Base-by-base conservation (phyloP, 1,140 invertebrate genomes). In the Pogonognathellus flavescens region DNA sequence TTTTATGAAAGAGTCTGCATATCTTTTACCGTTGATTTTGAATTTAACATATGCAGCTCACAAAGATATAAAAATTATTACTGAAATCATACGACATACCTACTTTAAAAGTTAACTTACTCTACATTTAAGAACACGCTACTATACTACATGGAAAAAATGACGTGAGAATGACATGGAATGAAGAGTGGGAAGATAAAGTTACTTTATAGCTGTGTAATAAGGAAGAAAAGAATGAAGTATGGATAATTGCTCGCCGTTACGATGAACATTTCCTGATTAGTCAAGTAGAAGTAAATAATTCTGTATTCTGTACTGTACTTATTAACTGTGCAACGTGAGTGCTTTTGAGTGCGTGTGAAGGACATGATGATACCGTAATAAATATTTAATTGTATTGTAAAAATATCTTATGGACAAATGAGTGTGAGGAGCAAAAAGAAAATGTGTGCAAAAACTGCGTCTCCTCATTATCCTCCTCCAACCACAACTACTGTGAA, bases 251-350 rank as follows among this genome's bases (percentile, higher is more conserved):
- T 62, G 1, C 18, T 76, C 16, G 70, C 18, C 70, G 49, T 76
- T 41, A 41, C 6, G 2, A 41, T 41, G 31, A 41, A 41, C 41
- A 76, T 49, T 31, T 76, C 70, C 70, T 76, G 70, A 76, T 76
- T 76, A 76, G 70, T 76, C 70, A 76, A 49, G 70, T 76, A 76
- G 70, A 76, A 49, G 49, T 76, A 76, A 76, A 76, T 76, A 76
- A 72, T 76, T 76, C 70, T 76, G 70, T 76, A 76, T 76, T 76
- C 70, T 76, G 70, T 76, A 76, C 70, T 76, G 70, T 76, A 76
- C 70, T 76, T 76, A 76, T 76, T 8, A 31, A 76, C 41, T 57
- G 53, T 13, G 53, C 53, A 72, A 20, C 14, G 22, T 66, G 20
- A 14, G 62, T 66, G 13, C 25, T 20, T 22, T 20, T 22, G 22